These are phyloP conservation scores for Pentamera pediparva DNA, from an alignment of 53 echinoderm and acorn worm genomes.

Conservation along the genomic window DNA sequence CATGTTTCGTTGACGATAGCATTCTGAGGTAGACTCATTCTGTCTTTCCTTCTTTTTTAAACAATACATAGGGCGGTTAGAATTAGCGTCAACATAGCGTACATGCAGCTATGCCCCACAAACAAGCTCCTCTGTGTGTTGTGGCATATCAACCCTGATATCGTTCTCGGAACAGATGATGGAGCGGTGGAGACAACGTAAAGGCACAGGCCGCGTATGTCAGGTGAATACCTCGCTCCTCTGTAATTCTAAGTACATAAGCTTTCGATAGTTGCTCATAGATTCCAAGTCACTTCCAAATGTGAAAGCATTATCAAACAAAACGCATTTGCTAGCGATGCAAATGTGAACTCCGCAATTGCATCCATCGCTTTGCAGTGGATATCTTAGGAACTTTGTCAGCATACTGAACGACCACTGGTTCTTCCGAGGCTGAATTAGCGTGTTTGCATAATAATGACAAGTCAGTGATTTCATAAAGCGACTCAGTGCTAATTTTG, in stretches of 20 bases:
- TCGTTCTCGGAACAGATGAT: too few species aligned
- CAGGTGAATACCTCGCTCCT: too few species aligned
- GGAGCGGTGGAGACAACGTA: too few species aligned
- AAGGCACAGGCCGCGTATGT: too few species aligned
- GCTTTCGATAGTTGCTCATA: not conserved
- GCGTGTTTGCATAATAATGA: not conserved
- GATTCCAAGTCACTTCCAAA: not conserved
- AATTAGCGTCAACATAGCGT: too few species aligned
- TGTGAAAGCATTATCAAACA: not conserved
- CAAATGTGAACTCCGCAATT: constrained; percentile 1
- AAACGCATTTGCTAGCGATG: not conserved
- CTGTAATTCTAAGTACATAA: not conserved
- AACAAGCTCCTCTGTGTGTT: too few species aligned
- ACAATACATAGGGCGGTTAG: too few species aligned
- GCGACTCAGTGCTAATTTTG: not conserved
- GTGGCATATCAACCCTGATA: too few species aligned
- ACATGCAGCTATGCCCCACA: too few species aligned
- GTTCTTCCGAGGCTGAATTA: not conserved
- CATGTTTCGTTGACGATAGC: too few species aligned
- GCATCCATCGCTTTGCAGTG: not conserved
- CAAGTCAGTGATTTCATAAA: not conserved
- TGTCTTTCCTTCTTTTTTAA: too few species aligned
- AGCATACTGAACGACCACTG: not conserved
- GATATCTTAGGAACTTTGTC: not conserved
- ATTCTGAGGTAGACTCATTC: too few species aligned